These are phyloP conservation scores for Callimorpha dominula DNA, from an alignment of 2,888 invertebrate genomes.

Conservation along the genomic window DNA sequence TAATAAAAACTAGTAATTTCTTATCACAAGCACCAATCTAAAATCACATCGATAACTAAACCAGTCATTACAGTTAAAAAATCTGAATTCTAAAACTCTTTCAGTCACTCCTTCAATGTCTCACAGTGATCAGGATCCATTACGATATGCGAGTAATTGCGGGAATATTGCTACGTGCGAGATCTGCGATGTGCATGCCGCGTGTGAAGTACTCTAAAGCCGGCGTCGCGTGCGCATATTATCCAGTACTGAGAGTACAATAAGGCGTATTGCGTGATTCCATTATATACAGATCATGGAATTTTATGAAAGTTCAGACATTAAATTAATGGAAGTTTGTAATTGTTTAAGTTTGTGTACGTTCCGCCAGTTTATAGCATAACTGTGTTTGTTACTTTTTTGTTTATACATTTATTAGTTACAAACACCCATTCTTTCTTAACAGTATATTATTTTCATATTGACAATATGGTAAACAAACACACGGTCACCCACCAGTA, in stretches of 20 bases:
- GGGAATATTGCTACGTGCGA: slow-evolving; percentile 59
- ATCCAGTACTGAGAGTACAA: slow-evolving; percentile 46
- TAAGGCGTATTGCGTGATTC: slow-evolving; percentile 45
- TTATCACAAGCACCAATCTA: slow-evolving; percentile 15
- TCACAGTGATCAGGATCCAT: slow-evolving; percentile 15
- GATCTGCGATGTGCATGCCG: slow-evolving; percentile 50
- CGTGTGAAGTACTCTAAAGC: slow-evolving; percentile 56
- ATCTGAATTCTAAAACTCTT: neutral
- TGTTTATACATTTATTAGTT: neutral
- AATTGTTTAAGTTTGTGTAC: slow-evolving; percentile 46
- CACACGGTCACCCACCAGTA: neutral
- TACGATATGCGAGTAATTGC: slow-evolving; percentile 44
- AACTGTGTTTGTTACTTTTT: slow-evolving; percentile 45
- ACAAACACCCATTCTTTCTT: neutral
- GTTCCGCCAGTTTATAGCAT: slow-evolving; percentile 46
- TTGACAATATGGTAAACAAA: neutral
- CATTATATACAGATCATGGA: slow-evolving; percentile 61
- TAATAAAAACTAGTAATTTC: slow-evolving; percentile 2
- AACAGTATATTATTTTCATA: neutral
- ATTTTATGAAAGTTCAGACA: slow-evolving; percentile 68
- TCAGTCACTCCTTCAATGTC: slow-evolving; percentile 4
- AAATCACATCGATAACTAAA: slow-evolving; percentile 7
- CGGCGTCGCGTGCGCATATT: slow-evolving; percentile 52
- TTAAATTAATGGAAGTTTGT: slow-evolving; percentile 40
- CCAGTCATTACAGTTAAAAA: slow-evolving; percentile 2